These are phyloP conservation scores for Zoroaster sp. DNA, from an alignment of 53 echinoderm and acorn worm genomes.

Conservation along the genomic window DNA sequence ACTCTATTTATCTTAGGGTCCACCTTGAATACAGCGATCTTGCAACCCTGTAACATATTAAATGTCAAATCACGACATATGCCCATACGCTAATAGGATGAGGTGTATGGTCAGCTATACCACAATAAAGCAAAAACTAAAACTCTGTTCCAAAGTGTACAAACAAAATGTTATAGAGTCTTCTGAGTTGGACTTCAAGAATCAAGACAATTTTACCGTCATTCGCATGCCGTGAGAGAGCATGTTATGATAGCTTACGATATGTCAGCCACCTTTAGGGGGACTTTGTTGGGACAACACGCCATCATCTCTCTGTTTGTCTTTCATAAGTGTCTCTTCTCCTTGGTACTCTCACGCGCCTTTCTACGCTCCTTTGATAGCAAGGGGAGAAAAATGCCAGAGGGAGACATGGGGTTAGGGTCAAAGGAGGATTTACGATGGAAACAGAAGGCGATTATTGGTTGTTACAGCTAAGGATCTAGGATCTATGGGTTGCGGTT, in stretches of 20 bases:
- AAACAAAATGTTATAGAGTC: no score
- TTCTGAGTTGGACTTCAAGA: no score
- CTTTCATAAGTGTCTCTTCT: neutral
- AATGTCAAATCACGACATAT: no score
- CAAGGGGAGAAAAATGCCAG: neutral
- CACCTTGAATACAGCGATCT: no score
- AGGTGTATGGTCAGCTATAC: no score
- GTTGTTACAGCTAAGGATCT: conserved; percentile 53
- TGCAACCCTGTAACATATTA: no score
- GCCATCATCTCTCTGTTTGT: conserved; percentile 37
- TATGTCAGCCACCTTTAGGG: neutral
- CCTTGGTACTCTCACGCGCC: neutral
- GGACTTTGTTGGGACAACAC: conserved; percentile 18
- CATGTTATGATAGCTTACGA: conserved; percentile 12
- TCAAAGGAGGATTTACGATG: neutral
- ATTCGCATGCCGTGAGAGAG: neutral
- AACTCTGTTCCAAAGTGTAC: no score
- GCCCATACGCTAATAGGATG: no score
- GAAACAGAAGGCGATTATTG: neutral
- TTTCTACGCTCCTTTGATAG: neutral
- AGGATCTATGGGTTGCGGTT: no score
- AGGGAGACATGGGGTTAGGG: neutral
- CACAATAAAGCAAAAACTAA: no score
- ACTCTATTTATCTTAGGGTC: no score
- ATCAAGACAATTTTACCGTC: neutral